phyloP scores from a whole-genome alignment of 2,113 vertebrate genomes.

The Ramphastos sulfuratus region DNA sequence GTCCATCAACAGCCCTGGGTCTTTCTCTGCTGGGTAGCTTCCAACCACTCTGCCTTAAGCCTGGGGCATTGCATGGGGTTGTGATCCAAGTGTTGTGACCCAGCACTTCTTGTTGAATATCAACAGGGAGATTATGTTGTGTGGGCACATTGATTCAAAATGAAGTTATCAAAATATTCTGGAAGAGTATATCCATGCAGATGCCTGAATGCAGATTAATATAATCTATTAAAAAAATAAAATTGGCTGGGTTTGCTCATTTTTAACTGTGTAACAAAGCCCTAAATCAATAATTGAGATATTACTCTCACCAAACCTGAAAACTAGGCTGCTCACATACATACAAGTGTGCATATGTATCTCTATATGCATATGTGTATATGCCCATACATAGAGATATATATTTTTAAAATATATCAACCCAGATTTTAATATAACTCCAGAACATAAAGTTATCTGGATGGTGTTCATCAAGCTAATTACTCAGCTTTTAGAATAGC shows the following conservation, averaged over 20 bases:
- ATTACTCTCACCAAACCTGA: neutral
- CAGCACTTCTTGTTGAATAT: neutral
- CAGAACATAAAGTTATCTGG: neutral
- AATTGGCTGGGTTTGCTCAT: neutral
- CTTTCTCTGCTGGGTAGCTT: neutral
- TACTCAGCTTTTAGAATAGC: neutral
- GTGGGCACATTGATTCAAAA: neutral
- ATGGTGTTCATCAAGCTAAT: neutral
- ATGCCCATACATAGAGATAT: too few relatives aligned
- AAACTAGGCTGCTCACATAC: too few relatives aligned
- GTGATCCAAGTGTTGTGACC: too few relatives aligned
- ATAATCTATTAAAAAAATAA: neutral
- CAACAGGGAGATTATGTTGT: neutral
- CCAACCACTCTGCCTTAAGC: neutral
- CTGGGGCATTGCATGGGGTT: too few relatives aligned
- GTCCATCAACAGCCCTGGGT: too few relatives aligned
- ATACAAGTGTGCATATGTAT: too few relatives aligned
- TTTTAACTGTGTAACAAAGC: too few relatives aligned
- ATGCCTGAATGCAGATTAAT: neutral
- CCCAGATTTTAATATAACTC: neutral
- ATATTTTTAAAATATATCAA: neutral
- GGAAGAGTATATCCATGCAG: neutral
- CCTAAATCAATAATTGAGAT: neutral
- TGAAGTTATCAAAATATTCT: neutral
- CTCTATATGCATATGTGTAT: too few relatives aligned